Evolutionary conservation across 1,140 invertebrate genomes (phyloP), one percentile per base, ranked within the genome.

Genomic region (Cardiocondyla obscurior): DNA sequence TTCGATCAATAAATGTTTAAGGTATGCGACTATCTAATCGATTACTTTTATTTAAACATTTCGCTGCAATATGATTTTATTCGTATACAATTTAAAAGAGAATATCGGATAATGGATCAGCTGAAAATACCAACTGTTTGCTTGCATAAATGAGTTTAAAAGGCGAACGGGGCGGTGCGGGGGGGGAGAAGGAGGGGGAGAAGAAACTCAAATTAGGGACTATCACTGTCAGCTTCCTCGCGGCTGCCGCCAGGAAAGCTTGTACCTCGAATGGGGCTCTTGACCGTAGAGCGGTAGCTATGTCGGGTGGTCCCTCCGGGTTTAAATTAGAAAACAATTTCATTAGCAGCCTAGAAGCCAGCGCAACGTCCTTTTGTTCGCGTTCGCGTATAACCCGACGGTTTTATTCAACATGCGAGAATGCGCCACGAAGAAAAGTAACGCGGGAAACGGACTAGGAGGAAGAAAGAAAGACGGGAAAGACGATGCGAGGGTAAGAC

Each of bases 311-410:
- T 70, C 33, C 36, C 72, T 33, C 72, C 55, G 83, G 58, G n/a
- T 77, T 55, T 70, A 83, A 89, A 89, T 89, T 89, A 82, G 85
- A 69, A 87, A 87, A 89, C 88, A 89, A 89, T 89, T 89, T 89
- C 88, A 85, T 89, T 84, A 87, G 88, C 73, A 81, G 44, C 44
- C 36, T 57, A 81, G 55, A 22, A 69, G 53, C 30, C 36, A 55
- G 49, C 65, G 55, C 36, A 19, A 57, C 33, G 10, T 58, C 60
- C 55, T 83, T 79, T 88, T 89, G 84, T 88, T 82, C 79, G 19
- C 33, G 73, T 83, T 51, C 22, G 10, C 28, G 62, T 64, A 76
- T 30, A 46, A 70, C 46, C 51, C 51, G 79, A 64, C 60, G 36
- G 60, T 81, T 87, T 82, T 84, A 85, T 81, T 81, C 74, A 39